Conservation (phyloP, 2,797 vertebrate species). For the Lepus oiostolus region DNA sequence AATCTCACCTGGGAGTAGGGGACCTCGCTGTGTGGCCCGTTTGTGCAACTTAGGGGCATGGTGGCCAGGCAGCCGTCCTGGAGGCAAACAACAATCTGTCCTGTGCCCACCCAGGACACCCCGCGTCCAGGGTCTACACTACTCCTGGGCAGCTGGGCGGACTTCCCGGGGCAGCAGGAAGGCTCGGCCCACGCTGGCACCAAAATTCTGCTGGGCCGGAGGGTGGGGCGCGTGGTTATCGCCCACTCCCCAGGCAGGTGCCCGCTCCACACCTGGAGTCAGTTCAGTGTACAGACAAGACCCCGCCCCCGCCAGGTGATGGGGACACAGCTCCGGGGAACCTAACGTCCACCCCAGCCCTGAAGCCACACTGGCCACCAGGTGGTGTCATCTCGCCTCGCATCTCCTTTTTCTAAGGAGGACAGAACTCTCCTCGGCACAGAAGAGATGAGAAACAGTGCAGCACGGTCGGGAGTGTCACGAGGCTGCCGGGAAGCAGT, state of each 20-base stretch:
- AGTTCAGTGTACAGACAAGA: not conserved
- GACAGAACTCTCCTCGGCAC: not conserved
- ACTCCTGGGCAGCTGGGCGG: not conserved
- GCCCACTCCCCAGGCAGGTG: not conserved
- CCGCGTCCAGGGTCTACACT: not conserved
- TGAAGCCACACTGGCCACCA: not conserved
- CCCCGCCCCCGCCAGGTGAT: fast-evolving
- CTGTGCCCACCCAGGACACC: fast-evolving
- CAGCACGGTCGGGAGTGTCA: not conserved
- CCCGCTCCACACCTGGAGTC: not conserved
- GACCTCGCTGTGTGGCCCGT: fast-evolving
- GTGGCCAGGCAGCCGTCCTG: not conserved
- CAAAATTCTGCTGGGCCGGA: not conserved
- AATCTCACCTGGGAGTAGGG: too few relatives aligned
- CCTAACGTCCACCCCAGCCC: not conserved
- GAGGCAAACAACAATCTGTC: not conserved
- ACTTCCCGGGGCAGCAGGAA: not conserved
- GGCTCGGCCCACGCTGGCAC: not conserved
- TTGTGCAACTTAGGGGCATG: not conserved
- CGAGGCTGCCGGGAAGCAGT: not conserved
- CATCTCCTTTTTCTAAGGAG: not conserved
- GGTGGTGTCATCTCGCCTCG: not conserved
- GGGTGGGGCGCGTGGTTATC: too few relatives aligned
- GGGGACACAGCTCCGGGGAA: not conserved
- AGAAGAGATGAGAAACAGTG: not conserved